Base-by-base conservation (phyloP, 2,797 vertebrate genomes). In the Antrozous pallidus region DNA sequence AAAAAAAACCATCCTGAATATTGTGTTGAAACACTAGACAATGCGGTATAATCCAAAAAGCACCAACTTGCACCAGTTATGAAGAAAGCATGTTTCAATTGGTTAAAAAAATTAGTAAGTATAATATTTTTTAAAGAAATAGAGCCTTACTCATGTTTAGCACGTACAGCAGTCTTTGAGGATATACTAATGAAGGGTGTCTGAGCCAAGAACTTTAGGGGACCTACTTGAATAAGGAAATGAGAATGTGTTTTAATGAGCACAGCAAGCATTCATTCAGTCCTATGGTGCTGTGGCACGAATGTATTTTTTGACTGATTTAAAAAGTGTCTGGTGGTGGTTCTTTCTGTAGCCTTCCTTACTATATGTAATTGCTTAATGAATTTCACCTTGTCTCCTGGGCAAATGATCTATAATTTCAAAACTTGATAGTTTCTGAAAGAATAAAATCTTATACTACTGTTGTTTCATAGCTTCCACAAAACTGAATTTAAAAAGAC, bases 361-460 rank as follows among this genome's bases (percentile, higher is more conserved):
- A 40, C 40, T 77, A 17, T 77, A 8, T 31, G 77, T 69, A 49
- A 80, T 73, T 36, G 22, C 33, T 92, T 90, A 63, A 67, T 79
- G 28, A 90, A 65, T 17, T 58, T 94, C 42, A 69, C 31, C 75
- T 71, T 65, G 10, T 93, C 45, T 95, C 54, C 38, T 78, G 10
- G 40, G 88, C 75, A 77, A 65, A 33, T 40, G 22, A 70, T 81
- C 54, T n/a, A 80, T 40, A 84, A 84, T 88, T 90, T 92, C 54
- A 94, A 89, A 86, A 95, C 83, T 38, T 38, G 33, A 82, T 88
- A 22, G 14, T 82, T 96, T 94, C 70, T 70, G 24, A 78, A 86
- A 77, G 36, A 78, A 45, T 33, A 69, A 93, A 91, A 40, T 47
- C 45, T 54, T 69, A 33, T 28, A 24, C 12, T 88, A 67, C 33